A percentile compares a stretch with the other conserved stretches of the same genome.
Evolutionary conservation across 2,113 vertebrate genomes (phyloP).

Genomic region (Eretmochelys imbricata): DNA sequence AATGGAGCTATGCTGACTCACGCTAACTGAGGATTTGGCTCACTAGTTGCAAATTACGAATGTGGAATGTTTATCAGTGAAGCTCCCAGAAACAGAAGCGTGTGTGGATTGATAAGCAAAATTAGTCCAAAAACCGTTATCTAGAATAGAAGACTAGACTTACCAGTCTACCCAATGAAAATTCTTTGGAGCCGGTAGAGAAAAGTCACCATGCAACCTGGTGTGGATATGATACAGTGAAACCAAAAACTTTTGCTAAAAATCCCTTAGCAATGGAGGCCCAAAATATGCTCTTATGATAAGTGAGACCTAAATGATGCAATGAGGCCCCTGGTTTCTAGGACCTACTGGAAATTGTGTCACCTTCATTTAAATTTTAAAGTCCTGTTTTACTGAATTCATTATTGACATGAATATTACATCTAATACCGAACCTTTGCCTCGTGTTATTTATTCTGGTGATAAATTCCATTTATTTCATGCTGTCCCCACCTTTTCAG

Average conservation of each 20-base stretch:
- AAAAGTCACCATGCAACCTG: background rate
- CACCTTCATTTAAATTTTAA: background rate
- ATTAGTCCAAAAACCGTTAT: background rate
- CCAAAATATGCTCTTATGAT: background rate
- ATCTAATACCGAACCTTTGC: background rate
- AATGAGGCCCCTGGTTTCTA: background rate
- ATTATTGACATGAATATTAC: background rate
- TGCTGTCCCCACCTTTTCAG: background rate
- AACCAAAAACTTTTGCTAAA: background rate
- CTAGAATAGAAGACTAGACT: background rate
- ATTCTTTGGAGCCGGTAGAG: background rate
- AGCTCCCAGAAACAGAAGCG: background rate
- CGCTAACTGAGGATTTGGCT: background rate
- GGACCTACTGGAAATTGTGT: background rate
- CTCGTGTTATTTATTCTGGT: background rate
- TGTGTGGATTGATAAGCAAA: background rate
- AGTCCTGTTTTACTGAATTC: background rate
- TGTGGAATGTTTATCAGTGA: background rate
- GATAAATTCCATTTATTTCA: background rate
- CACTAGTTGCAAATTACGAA: background rate
- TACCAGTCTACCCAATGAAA: background rate
- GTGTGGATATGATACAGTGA: background rate
- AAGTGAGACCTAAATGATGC: background rate
- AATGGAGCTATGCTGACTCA: background rate
- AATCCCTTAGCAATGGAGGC: background rate